Evolutionary conservation across 30 jellyfish, hydroid and myxozoan species (phyloP), one percentile per base, ranked within the genome.

Genomic region (Aurelia aurita): DNA sequence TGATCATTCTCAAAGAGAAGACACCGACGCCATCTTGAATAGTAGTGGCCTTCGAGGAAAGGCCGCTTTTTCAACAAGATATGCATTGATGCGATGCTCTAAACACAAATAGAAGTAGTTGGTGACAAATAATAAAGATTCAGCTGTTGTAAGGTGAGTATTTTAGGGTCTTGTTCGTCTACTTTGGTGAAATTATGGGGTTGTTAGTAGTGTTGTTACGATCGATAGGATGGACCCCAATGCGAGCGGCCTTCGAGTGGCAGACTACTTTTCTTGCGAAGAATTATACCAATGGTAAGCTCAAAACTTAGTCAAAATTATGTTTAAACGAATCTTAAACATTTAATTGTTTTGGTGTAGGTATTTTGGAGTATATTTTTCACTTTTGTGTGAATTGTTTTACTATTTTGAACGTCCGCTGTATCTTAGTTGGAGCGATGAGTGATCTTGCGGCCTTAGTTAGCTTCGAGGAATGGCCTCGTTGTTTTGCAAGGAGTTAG

Each of bases 1-100:
- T 80, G 89, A 70, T 55, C 89, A 72, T 80, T 82, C 93, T 79
- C 91, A 80, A 72, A 53, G 51, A 14, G 34, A 14, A 66, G 29
- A 81, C 70, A 67, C 28, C 79, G 92, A 74, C 97, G 97, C 97
- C 97, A 89, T 89, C 21, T 89, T 89, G 89, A 65, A 72, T 68
- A 5, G 15, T 10, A 26, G 39, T 10, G 31, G 55, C 72, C 14
- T 39, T 47, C 57, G 26, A 34, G 72, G 70, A 13, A 5, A 45
- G 19, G 67, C 31, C 67, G 25, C 67, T n/a, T 19, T 55, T 55
- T 55, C 29, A 3, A 55, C 67, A 22, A 55, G 14, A 39, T 3
- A 15, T 55, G 7, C 14, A 16, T 19, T 0, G 67, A 55, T 55
- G 67, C 6, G 25, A 55, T n/a, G 67, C 27, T 22, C 14, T 55